A percentile compares a stretch with the other conserved stretches of the same genome.
Conservation (phyloP, 2,888 invertebrate species). For the Arge pagana region DNA sequence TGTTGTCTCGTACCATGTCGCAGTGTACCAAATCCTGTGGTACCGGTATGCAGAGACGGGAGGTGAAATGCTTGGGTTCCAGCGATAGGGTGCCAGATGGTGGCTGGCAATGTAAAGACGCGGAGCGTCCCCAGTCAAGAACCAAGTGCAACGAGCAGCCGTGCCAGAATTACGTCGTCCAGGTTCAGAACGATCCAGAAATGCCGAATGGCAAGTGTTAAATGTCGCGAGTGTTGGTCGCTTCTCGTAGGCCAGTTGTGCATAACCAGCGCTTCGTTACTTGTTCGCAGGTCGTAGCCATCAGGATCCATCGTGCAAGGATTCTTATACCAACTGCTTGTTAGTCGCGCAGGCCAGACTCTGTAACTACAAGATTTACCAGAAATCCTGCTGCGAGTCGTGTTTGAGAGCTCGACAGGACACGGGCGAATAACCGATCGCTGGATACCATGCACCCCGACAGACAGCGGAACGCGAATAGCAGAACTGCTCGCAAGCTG, state of each 20-base stretch:
- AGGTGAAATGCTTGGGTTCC: conserved; percentile 62
- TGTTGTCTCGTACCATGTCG: too few relatives aligned
- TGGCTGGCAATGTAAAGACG: conserved; percentile 59
- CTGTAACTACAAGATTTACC: conserved; percentile 84
- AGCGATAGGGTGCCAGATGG: conserved; percentile 48
- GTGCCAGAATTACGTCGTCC: conserved; percentile 34
- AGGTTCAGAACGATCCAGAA: conserved; percentile 40
- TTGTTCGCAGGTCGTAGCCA: too few relatives aligned
- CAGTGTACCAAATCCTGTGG: conserved; percentile 67
- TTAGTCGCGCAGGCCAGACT: conserved; percentile 84
- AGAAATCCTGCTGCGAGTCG: conserved; percentile 77
- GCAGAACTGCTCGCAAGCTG: too few relatives aligned
- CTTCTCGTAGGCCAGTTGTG: too few relatives aligned
- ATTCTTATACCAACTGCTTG: conserved; percentile 76
- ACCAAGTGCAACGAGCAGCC: conserved; percentile 60
- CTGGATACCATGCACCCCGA: too few relatives aligned
- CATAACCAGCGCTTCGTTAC: too few relatives aligned
- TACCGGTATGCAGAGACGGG: conserved; percentile 63
- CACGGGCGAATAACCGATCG: too few relatives aligned
- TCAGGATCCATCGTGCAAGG: conserved; percentile 63
- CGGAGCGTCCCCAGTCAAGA: conserved; percentile 59
- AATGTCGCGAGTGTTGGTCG: background rate
- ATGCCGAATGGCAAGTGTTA: conserved; percentile 26
- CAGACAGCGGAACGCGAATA: too few relatives aligned
- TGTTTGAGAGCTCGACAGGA: conserved; percentile 58